Percentiles rank a stretch among this genome's conserved stretches.
Conservation (phyloP, 2,797 vertebrate species). For the Varecia variegata region DNA sequence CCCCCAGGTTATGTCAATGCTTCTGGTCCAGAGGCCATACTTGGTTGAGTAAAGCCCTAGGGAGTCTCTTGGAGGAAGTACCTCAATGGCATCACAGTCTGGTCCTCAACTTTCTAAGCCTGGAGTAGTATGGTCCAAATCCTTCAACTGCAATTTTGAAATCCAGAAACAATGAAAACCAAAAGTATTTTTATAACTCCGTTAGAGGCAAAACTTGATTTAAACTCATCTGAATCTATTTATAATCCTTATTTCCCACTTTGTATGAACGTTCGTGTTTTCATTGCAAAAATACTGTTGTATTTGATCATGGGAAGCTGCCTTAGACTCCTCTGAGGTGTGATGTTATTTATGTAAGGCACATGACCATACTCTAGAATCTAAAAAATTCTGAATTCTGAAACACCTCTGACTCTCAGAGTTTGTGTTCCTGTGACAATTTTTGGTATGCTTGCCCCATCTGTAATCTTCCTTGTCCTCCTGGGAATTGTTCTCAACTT, state of each 20-base stretch:
- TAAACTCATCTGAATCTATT: neutral
- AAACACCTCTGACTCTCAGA: neutral
- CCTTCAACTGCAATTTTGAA: neutral
- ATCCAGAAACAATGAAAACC: constrained; percentile 1
- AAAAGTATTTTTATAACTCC: neutral
- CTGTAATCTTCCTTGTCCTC: neutral
- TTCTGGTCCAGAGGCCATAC: neutral
- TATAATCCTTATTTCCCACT: constrained; percentile 1
- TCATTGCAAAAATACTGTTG: neutral
- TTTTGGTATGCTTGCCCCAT: neutral
- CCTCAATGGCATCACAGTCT: neutral
- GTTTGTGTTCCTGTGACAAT: neutral
- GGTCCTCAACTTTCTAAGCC: neutral
- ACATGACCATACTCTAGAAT: neutral
- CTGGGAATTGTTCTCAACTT: neutral
- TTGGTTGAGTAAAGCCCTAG: neutral
- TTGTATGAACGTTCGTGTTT: constrained; percentile 16
- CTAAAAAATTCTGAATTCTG: neutral
- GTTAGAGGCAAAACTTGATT: neutral
- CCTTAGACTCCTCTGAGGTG: neutral
- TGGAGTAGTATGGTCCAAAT: neutral
- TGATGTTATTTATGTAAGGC: neutral
- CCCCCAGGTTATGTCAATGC: neutral
- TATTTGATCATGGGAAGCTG: neutral
- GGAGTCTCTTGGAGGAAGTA: neutral